Base-by-base conservation (phyloP, 2,797 vertebrate species). In the Sebastes nivosus region DNA sequence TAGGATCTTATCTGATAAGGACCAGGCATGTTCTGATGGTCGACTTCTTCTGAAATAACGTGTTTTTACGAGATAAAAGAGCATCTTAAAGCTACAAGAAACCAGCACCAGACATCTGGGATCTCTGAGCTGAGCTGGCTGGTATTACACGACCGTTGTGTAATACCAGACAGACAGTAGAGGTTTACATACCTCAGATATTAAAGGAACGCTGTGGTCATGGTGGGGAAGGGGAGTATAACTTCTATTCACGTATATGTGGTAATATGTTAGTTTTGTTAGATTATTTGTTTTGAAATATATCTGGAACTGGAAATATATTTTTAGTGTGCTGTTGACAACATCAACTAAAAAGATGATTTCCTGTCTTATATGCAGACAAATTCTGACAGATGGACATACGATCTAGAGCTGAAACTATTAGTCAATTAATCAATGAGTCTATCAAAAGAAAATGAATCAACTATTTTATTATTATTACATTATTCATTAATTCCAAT, bases 1-100 rank as follows among this genome's bases (percentile, higher is more conserved):
- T 82, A 65, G 13, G 32, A 81, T 89, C 86, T 84, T 36, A 77
- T 83, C 84, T 75, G 61, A 87, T 20, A 2, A 13, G 38, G 20
- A 20, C 6, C 65, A 25, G 58, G n/a, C n/a, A 6, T 22, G 13
- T 73, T 69, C 2, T 27, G 38, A 67, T 70, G 60, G 25, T 71
- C 0, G 20, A 77, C 18, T 54, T 87, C 58, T 34, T 76, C 16
- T 16, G 73, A 67, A 60, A 54, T 38, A 4, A 22, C 0, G 1
- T 34, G 5, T 72, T 64, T 68, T 73, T 61, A 4, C 60, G 12
- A 11, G 25, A 24, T 65, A 66, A 70, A 65, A 55, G 20, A 25
- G 29, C 12, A 70, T 52, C 54, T 20, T 65, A 14, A 71, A 64
- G 50, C 46, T 27, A 5, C 20, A 64, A 25, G 27, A 67, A 54